Evolutionary conservation across 1,140 invertebrate genomes (phyloP).

Genomic region (Neodiprion fabricii): DNA sequence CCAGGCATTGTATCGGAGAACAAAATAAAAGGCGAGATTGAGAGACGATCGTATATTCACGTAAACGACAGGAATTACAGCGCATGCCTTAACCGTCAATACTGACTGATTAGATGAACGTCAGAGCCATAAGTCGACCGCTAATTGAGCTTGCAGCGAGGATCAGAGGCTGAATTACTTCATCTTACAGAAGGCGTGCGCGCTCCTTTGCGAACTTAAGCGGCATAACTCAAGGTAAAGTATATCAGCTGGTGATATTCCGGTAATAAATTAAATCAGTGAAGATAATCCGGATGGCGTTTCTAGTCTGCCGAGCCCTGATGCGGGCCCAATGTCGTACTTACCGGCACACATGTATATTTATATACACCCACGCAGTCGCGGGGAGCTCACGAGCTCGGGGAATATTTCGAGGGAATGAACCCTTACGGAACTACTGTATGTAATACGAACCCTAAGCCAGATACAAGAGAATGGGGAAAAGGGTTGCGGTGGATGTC

Average conservation of each 20-base stretch:
- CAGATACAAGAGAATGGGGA: not conserved
- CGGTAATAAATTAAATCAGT: conserved; percentile 57
- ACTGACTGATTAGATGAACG: not conserved
- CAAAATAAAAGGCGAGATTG: too few relatives aligned
- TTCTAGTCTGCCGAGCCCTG: conserved; percentile 14
- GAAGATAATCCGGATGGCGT: conserved; percentile 57
- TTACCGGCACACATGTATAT: not conserved
- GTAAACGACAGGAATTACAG: not conserved
- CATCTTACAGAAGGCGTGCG: not conserved
- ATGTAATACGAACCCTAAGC: not conserved
- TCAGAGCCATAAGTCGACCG: not conserved
- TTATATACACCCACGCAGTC: not conserved
- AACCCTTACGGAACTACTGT: not conserved
- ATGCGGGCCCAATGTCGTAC: not conserved
- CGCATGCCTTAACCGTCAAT: not conserved
- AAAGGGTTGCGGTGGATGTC: too few relatives aligned
- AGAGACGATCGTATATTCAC: too few relatives aligned
- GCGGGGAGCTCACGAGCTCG: not conserved
- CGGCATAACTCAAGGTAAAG: conserved; percentile 42
- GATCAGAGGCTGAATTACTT: not conserved
- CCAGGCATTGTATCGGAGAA: too few relatives aligned
- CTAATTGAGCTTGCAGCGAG: not conserved
- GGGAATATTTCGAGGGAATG: not conserved
- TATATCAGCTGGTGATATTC: conserved; percentile 51
- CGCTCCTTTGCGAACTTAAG: conserved; percentile 33